A percentile compares a stretch with the other conserved stretches of the same genome.
Conservation (phyloP, 2,888 invertebrate genomes). For the Leptarthrus brevirostris region DNA sequence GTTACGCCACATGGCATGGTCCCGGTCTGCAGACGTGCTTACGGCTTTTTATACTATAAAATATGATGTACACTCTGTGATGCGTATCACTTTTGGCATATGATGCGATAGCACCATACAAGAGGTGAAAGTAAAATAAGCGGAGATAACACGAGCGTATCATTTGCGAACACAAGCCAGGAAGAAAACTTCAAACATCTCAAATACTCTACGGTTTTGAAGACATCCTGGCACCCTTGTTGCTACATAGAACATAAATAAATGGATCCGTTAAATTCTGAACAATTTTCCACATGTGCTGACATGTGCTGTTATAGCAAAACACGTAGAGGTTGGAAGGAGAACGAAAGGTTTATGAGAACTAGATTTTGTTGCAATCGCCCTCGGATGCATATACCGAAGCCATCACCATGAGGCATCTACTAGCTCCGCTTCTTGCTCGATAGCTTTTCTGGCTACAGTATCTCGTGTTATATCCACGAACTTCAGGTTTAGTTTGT, state of each 20-base stretch:
- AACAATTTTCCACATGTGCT: constrained; percentile 56
- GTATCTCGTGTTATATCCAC: constrained; percentile 6
- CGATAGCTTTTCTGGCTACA: constrained; percentile 25
- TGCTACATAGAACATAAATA: constrained; percentile 51
- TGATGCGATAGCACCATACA: neutral
- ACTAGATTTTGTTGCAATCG: constrained; percentile 36
- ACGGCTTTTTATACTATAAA: neutral
- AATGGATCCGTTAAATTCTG: constrained; percentile 54
- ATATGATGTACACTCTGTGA: neutral
- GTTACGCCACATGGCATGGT: no score
- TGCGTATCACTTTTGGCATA: neutral
- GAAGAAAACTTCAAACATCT: constrained; percentile 15
- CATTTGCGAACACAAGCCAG: constrained; percentile 7
- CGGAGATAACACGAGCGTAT: constrained; percentile 18
- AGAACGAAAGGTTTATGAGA: constrained; percentile 16
- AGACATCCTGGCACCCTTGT: neutral
- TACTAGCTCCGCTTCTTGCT: neutral
- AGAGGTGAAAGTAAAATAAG: neutral
- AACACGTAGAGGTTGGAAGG: constrained; percentile 21
- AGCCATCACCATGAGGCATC: neutral
- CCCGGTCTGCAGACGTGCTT: no score
- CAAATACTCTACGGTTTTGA: neutral
- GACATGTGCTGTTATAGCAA: constrained; percentile 54
- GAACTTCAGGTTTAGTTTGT: neutral
- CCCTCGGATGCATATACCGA: constrained; percentile 17